Conservation (phyloP, 2,797 vertebrate genomes). For the Delichon dasypus region DNA sequence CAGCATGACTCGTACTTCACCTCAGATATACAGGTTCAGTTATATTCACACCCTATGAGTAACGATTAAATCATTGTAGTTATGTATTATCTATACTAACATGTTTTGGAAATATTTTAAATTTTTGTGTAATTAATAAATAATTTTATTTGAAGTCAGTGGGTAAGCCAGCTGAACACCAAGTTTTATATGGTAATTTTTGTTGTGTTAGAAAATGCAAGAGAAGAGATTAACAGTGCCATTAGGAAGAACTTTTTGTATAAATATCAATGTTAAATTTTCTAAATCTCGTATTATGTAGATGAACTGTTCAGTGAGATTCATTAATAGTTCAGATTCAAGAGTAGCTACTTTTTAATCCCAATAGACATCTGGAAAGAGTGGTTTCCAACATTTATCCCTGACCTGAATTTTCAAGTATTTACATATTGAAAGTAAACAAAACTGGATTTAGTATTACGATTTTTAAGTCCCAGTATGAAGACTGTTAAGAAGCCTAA, state of each 20-base stretch:
- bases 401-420: background rate
- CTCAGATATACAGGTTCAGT: background rate
- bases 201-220: background rate
- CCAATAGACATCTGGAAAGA: background rate
- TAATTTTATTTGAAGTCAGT: background rate
- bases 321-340: background rate
- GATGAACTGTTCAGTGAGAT: background rate
- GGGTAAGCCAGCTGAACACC: background rate
- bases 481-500: background rate
- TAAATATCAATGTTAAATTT: background rate
- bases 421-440: background rate
- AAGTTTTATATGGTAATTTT: background rate
- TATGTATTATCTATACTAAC: conserved; percentile 74
- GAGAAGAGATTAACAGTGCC: background rate
- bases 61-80: conserved; percentile 75
- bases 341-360: background rate
- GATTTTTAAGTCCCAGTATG: background rate
- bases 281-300: background rate
- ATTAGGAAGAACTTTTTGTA: background rate
- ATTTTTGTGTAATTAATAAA: background rate
- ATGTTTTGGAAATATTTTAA: conserved; percentile 72
- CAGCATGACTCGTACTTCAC: background rate
- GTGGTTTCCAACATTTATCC: background rate
- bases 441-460: background rate
- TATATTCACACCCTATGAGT: background rate